phyloP scores from a whole-genome alignment of 2,888 invertebrate species.

The Agriopis marginaria region DNA sequence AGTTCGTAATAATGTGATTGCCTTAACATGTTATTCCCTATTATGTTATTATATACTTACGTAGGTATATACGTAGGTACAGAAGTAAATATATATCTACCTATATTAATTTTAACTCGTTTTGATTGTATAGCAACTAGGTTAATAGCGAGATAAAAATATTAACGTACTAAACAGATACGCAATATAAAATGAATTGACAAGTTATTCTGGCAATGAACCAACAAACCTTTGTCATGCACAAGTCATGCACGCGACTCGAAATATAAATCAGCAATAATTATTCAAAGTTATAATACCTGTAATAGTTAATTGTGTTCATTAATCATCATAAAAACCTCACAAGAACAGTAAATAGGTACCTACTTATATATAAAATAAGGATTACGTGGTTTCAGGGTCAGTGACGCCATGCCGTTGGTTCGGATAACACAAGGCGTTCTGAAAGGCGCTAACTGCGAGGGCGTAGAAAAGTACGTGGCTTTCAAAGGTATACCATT shows the following conservation, averaged over 20 bases:
- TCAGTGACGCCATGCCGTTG: conserved; percentile 58
- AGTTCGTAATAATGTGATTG: too few species aligned
- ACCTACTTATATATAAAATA: conserved; percentile 1
- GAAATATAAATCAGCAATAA: conserved; percentile 9
- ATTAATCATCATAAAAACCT: conserved; percentile 11
- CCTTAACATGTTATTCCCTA: too few species aligned
- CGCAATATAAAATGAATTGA: conserved; percentile 33
- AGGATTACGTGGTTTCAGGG: conserved; percentile 49
- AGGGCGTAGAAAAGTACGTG: conserved; percentile 64
- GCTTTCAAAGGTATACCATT: conserved; percentile 87
- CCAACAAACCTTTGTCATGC: conserved; percentile 44
- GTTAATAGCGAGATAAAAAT: conserved; percentile 27
- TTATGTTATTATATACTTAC: too few species aligned
- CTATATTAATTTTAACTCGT: neutral
- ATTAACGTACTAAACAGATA: conserved; percentile 29
- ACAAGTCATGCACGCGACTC: conserved; percentile 38
- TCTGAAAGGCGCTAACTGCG: conserved; percentile 67
- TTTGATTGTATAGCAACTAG: conserved; percentile 9
- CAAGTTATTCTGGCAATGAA: conserved; percentile 40
- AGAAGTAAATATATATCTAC: too few species aligned
- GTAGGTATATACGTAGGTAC: too few species aligned
- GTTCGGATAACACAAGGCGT: conserved; percentile 69
- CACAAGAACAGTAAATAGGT: neutral
- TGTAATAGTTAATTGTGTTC: conserved; percentile 4
- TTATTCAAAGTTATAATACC: conserved; percentile 6